Evolutionary conservation across 2,113 vertebrate genomes (phyloP), one percentile per base, ranked within the genome.

Genomic region (Bombycilla garrulus): DNA sequence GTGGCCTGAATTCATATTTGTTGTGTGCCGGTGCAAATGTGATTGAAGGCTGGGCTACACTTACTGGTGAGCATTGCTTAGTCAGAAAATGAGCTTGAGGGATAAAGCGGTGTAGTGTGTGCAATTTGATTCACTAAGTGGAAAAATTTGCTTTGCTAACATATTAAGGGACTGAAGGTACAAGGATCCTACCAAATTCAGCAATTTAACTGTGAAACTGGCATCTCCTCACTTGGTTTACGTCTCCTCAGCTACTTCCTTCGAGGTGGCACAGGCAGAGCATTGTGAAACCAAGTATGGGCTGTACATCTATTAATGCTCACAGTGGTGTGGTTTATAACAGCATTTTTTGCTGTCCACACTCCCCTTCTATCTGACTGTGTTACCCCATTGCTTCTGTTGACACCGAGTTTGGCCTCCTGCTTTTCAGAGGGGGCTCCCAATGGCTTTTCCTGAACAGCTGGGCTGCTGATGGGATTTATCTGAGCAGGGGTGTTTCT

Each of bases 121-220:
- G 61, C 73, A 87, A 35, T 90, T 88, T 72, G 78, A 91, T 93
- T 92, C 80, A 56, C 13, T 56, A 78, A 88, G 88, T 86, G 83
- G 84, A 93, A 95, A 93, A 93, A 93, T 91, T 58, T 71, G 51
- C 51, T 93, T 96, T 91, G 64, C 44, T 92, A 67, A 36, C 71
- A 3, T 56, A 48, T 73, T 85, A 88, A 53, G 71, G n/a, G 17
- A 38, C 51, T 47, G 33, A 61, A 90, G 36, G 58, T 62, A 64
- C 20, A 10, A 18, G 11, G 29, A 21, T 80, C 33, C 61, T 83
- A 61, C 31, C 35, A 82, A 84, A 80, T 90, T 26, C 70, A 65
- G 57, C 73, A 53, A 61, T 89, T 91, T 87, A 82, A 36, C 78
- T 87, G 81, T 93, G 93, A 91, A 95, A 92, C 44, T 42, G 45